Evolutionary conservation across 2,113 vertebrate species (phyloP).

Genomic region (Leiothrix lutea): DNA sequence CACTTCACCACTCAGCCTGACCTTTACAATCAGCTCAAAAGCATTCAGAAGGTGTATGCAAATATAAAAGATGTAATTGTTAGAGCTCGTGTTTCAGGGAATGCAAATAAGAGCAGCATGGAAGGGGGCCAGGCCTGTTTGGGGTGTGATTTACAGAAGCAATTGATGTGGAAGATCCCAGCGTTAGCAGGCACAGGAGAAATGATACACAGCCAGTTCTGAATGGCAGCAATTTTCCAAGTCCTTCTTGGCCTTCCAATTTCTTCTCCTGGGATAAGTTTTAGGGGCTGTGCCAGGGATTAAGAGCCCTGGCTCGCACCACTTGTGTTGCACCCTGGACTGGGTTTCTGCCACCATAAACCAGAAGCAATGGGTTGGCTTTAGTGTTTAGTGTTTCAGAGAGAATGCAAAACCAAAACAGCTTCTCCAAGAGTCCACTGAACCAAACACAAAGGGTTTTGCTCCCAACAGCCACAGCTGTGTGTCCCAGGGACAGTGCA

Average conservation of each 20-base stretch:
- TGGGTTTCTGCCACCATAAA: not conserved
- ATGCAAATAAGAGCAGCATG: not conserved
- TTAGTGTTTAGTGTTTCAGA: not conserved
- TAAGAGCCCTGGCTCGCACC: fast-evolving
- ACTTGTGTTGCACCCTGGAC: fast-evolving
- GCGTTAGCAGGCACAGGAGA: not conserved
- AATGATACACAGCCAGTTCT: not conserved
- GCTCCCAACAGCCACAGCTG: not conserved
- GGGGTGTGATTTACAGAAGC: not conserved
- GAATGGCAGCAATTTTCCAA: not conserved
- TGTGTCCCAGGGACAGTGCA: not conserved
- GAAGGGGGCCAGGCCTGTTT: not conserved
- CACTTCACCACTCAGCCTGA: not conserved
- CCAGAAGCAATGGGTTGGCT: not conserved
- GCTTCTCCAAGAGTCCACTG: not conserved
- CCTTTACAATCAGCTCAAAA: not conserved
- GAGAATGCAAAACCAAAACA: not conserved
- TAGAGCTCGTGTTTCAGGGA: not conserved
- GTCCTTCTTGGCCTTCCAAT: not conserved
- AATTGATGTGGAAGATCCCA: not conserved
- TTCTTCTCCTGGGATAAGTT: not conserved
- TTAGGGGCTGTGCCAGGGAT: not conserved
- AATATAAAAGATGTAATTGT: not conserved
- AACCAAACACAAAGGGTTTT: not conserved
- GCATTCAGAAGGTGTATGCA: not conserved